Evolutionary conservation across 2,113 vertebrate genomes (phyloP).

Genomic region (Sterrhoptilus dennistouni): DNA sequence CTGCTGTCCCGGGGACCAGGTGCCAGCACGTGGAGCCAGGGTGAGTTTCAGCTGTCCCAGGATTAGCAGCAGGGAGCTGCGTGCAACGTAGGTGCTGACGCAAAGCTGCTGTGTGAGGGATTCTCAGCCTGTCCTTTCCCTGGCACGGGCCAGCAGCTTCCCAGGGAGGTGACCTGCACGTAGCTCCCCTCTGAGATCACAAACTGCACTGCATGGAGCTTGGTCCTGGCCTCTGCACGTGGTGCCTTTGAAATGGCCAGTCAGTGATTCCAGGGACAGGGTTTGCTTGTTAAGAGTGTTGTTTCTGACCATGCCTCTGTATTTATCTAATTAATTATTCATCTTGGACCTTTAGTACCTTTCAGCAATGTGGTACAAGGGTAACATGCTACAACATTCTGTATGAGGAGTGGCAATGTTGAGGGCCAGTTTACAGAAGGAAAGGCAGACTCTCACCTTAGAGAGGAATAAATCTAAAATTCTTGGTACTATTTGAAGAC

Average conservation of each 20-base stretch:
- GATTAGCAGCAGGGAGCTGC: neutral
- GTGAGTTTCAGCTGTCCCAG: neutral
- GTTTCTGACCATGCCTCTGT: neutral
- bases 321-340: neutral
- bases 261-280: neutral
- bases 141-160: neutral
- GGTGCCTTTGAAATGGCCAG: neutral
- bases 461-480: neutral
- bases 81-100: neutral
- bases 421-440: neutral
- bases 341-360: neutral
- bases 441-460: neutral
- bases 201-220: neutral
- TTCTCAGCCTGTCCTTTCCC: neutral
- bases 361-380: neutral
- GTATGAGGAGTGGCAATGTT: fast-evolving
- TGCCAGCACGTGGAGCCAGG: neutral
- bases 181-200: neutral
- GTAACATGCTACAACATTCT: neutral
- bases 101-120: neutral
- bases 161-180: fast-evolving
- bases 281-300: neutral
- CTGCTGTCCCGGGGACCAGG: neutral
- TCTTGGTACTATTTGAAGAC: neutral
- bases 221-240: neutral